Evolutionary conservation across 2,113 vertebrate genomes (phyloP).

Genomic region (Shinisaurus crocodilurus): DNA sequence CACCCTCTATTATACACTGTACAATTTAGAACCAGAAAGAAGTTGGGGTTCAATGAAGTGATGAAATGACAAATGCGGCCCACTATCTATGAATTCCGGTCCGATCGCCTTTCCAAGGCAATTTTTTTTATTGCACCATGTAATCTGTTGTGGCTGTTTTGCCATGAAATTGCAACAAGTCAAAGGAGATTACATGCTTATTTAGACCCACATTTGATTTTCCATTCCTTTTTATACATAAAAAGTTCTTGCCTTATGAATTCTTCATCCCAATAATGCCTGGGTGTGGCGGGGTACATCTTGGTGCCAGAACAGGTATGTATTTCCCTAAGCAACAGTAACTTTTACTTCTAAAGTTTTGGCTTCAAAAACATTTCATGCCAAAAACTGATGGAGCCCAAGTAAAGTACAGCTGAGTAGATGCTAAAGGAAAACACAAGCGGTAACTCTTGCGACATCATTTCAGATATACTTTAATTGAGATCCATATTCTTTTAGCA

Average conservation of each 20-base stretch:
- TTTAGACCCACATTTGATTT: constrained; percentile 50
- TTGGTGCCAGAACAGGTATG: background rate
- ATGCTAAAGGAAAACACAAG: background rate
- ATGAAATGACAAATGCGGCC: constrained; percentile 28
- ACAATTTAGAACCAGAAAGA: background rate
- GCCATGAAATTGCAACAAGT: constrained; percentile 21
- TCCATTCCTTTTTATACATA: constrained; percentile 28
- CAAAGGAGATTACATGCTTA: constrained; percentile 36
- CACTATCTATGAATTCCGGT: constrained; percentile 25
- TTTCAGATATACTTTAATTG: background rate
- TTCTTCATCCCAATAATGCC: background rate
- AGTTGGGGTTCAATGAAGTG: background rate
- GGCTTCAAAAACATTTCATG: constrained; percentile 12
- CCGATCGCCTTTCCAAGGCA: background rate
- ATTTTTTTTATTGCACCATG: background rate
- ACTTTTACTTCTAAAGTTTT: background rate
- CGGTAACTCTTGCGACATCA: background rate
- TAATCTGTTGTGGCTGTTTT: constrained; percentile 42
- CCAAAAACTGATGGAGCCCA: background rate
- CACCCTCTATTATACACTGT: background rate
- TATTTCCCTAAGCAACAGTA: constrained; percentile 20
- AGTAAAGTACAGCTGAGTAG: constrained; percentile 14
- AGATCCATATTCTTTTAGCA: background rate
- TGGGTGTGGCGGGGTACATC: constrained; percentile 10
- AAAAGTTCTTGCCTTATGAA: constrained; percentile 48